These are phyloP conservation scores for Coronaproctus castanopsis DNA, from an alignment of 2,888 invertebrate species.

Conservation along the genomic window DNA sequence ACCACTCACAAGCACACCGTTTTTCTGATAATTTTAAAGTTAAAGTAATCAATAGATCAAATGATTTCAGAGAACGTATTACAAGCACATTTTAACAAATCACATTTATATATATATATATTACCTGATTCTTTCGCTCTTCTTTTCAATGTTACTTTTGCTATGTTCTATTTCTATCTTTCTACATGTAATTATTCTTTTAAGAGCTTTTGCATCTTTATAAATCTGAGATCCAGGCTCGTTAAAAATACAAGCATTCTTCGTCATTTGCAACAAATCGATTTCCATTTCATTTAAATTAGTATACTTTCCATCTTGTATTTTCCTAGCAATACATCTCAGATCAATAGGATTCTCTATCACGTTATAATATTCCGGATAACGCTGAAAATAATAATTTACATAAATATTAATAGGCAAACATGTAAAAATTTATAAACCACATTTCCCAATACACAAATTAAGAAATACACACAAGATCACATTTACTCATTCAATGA, in stretches of 20 bases:
- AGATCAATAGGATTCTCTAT: conserved; percentile 89
- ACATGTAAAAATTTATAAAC: too few relatives aligned
- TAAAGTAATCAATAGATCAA: too few relatives aligned
- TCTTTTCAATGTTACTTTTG: conserved; percentile 37
- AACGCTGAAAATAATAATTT: conserved; percentile 33
- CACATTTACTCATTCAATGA: too few relatives aligned
- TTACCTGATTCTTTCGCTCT: conserved; percentile 45
- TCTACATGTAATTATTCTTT: conserved; percentile 47
- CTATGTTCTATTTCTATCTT: conserved; percentile 54
- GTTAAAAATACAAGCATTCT: conserved; percentile 88
- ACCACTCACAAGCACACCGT: too few relatives aligned
- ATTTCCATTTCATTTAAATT: conserved; percentile 68
- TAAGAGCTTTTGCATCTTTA: conserved; percentile 76
- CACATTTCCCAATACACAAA: too few relatives aligned
- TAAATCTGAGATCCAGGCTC: conserved; percentile 92
- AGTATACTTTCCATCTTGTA: conserved; percentile 63
- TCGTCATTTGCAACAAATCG: conserved; percentile 73
- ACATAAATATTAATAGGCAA: too few relatives aligned
- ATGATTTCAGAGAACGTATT: too few relatives aligned
- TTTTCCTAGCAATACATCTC: conserved; percentile 75
- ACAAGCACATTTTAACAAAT: too few relatives aligned
- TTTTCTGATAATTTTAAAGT: too few relatives aligned
- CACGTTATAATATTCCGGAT: conserved; percentile 87
- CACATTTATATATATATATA: too few relatives aligned
- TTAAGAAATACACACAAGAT: neutral